Percentiles rank a stretch among this genome's conserved stretches.
These are phyloP conservation scores for Trachymyrmex septentrionalis DNA, from an alignment of 1,140 invertebrate genomes.

Conservation along the genomic window DNA sequence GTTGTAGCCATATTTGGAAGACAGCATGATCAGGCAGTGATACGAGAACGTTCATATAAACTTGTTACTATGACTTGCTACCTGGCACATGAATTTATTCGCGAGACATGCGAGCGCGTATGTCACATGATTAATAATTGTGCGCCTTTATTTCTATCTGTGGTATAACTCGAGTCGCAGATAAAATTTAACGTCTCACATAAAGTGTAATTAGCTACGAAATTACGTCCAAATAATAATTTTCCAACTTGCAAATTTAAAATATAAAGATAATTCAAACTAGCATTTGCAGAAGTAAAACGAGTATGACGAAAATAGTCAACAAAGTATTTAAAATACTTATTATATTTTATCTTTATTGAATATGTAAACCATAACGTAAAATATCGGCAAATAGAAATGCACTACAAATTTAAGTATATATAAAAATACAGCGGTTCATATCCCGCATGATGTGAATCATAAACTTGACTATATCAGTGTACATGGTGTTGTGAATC, in stretches of 20 bases:
- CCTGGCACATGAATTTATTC: constrained; percentile 49
- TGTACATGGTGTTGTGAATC: not conserved
- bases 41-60: constrained; percentile 35
- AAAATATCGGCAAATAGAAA: not conserved
- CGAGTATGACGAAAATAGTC: not conserved
- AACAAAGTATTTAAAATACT: not conserved
- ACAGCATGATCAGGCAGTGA: constrained; percentile 29
- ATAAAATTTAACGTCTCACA: constrained; percentile 27
- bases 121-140: constrained; percentile 29
- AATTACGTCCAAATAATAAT: not conserved
- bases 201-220: not conserved
- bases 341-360: not conserved
- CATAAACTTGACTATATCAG: not conserved
- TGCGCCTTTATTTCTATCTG: constrained; percentile 8
- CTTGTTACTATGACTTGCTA: constrained; percentile 20
- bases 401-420: not conserved
- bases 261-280: not conserved
- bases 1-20: constrained; percentile 40
- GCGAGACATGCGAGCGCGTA: not conserved
- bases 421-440: not conserved
- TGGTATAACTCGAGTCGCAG: not conserved
- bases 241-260: not conserved
- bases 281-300: not conserved
- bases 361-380: not conserved
- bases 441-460: not conserved